These are phyloP conservation scores for Formicarius rufipectus DNA, from an alignment of 2,113 vertebrate genomes.

Conservation along the genomic window DNA sequence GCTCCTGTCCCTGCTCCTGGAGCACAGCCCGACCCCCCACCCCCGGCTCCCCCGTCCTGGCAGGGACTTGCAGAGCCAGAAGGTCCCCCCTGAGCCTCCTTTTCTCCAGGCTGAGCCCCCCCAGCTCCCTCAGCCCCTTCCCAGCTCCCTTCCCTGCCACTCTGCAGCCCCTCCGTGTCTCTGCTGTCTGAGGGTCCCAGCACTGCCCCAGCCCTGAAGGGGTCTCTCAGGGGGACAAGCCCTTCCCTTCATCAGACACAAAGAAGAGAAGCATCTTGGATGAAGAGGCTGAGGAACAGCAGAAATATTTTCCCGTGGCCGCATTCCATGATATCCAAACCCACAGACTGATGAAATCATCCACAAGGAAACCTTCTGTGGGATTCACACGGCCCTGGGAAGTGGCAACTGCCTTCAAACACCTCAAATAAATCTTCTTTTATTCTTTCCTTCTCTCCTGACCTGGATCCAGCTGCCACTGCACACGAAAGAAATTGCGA, in stretches of 20 bases:
- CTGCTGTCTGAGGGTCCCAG: neutral
- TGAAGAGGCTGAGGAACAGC: neutral
- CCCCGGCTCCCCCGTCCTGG: too few relatives aligned
- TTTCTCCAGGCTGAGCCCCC: too few relatives aligned
- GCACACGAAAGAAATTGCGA: constrained; percentile 92
- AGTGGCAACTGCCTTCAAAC: constrained; percentile 70
- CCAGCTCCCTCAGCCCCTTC: too few relatives aligned
- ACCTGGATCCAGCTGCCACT: constrained; percentile 86
- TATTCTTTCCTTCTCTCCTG: constrained; percentile 84
- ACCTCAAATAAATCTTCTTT: constrained; percentile 82
- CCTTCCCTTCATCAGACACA: neutral
- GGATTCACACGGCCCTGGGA: neutral
- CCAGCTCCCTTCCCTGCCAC: too few relatives aligned
- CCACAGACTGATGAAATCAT: neutral
- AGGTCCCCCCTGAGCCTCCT: too few relatives aligned
- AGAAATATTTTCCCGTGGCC: neutral
- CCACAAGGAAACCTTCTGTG: neutral
- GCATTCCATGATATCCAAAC: fast-evolving
- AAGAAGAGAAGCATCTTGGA: neutral
- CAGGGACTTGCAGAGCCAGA: too few relatives aligned
- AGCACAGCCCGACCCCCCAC: too few relatives aligned
- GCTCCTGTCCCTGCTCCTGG: neutral
- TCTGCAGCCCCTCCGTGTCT: too few relatives aligned
- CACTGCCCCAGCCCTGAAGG: neutral
- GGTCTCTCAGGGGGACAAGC: neutral